phyloP scores from a whole-genome alignment of 2,888 invertebrate genomes.

The Synergus japonicus region DNA sequence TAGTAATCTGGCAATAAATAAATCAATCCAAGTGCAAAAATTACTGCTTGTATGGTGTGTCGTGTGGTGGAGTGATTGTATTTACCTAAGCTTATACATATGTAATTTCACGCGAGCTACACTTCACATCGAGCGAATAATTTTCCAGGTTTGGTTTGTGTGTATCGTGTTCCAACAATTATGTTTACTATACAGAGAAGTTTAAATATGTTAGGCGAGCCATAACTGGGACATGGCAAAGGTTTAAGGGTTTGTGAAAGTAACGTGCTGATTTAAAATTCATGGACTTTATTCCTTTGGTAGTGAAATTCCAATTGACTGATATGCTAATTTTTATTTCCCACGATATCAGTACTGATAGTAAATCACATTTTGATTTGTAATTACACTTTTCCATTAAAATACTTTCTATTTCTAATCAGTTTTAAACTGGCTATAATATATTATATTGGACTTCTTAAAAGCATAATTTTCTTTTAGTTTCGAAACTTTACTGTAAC shows the following conservation, averaged over 20 bases:
- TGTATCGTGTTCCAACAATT: not conserved
- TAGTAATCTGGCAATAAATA: slow-evolving; percentile 32
- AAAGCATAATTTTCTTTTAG: too few relatives aligned
- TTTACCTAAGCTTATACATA: slow-evolving; percentile 5
- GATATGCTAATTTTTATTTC: not conserved
- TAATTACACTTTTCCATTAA: too few relatives aligned
- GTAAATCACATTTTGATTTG: not conserved
- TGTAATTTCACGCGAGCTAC: not conserved
- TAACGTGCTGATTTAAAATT: not conserved
- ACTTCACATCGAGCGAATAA: not conserved
- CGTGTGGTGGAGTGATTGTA: not conserved
- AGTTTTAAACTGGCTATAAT: too few relatives aligned
- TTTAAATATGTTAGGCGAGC: not conserved
- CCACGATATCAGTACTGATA: not conserved
- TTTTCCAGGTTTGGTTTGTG: not conserved
- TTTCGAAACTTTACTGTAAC: not conserved
- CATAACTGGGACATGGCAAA: slow-evolving; percentile 7
- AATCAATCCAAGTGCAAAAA: slow-evolving; percentile 24
- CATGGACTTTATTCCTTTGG: not conserved
- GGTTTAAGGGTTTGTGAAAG: slow-evolving; percentile 27
- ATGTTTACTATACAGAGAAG: slow-evolving; percentile 8
- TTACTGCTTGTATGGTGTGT: slow-evolving; percentile 7
- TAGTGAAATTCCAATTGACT: not conserved
- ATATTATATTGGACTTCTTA: too few relatives aligned
- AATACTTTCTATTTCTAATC: too few relatives aligned